Base-by-base conservation (phyloP, 2,888 invertebrate species). In the Caenorhabditis sinica region DNA sequence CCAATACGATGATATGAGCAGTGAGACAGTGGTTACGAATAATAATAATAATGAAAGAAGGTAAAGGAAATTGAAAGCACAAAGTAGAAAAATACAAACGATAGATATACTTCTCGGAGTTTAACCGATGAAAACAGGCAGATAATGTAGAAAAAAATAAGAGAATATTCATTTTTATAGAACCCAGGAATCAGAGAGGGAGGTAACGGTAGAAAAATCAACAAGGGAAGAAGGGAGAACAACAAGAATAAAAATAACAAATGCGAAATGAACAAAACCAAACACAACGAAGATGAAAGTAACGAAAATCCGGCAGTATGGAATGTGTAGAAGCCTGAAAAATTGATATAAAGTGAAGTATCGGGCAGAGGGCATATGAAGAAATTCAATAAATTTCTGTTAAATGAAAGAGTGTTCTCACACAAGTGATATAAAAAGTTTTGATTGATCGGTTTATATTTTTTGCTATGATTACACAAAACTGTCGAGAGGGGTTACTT, bases 261-360 rank as follows among this genome's bases (percentile, higher is more conserved):
- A 51, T 30, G 40, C 43, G 25, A 60, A 33, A 20, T 30, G 20
- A 60, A 51, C 4, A 5, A 58, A 60, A 40, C 33, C 75, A 61
- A 53, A 83, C 63, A 80, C 89, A n/a, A 30, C 20, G 9, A 9
- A 17, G 43, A 23, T 25, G 17, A 28, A 30, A 68, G 51, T 68
- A 68, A 53, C 36, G 25, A 28, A 56, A 40, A n/a, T 13, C 25
- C 82, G 33, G 69, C 86, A 63, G 88, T 86, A 17, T 8, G 11
- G 53, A 87, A 89, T 75, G 53, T 86, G 45, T 84, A 71, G 87
- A 63, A 71, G n/a, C 90, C 90, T 68, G 90, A 84, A 87, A 89
- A 90, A 40, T 43, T 30, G 40, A 13, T 17, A 49, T 51, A 69
- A 66, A 36, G 23, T 3, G 30, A 33, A 13, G 51, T 20, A 53